phyloP scores from a whole-genome alignment of 2,888 invertebrate species.

The Lydus trimaculatus region DNA sequence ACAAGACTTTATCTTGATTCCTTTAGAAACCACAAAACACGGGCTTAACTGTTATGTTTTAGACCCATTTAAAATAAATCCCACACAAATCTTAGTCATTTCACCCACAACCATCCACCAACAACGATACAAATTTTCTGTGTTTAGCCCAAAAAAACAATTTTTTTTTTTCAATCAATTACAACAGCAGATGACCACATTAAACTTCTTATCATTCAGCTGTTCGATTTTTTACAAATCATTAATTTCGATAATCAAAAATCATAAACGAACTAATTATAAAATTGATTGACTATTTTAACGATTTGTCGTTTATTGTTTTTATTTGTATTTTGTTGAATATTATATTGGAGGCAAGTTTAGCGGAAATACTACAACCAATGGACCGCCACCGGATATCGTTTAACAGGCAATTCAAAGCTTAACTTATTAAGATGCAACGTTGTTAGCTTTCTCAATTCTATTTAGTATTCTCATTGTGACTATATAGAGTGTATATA shows the following conservation, averaged over 20 bases:
- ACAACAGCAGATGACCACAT: neutral
- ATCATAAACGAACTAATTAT: neutral
- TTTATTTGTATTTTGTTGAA: neutral
- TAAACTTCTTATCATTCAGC: neutral
- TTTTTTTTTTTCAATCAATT: slow-evolving; percentile 5
- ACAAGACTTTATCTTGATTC: slow-evolving; percentile 15
- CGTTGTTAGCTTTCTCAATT: slow-evolving; percentile 39
- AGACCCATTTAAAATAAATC: slow-evolving; percentile 29
- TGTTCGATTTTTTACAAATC: slow-evolving; percentile 2
- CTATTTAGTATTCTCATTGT: slow-evolving; percentile 48
- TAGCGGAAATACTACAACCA: slow-evolving; percentile 6
- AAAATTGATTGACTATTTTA: neutral
- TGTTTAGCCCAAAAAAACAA: too few relatives aligned
- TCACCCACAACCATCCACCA: slow-evolving; percentile 22
- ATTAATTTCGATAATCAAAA: neutral
- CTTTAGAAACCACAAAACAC: slow-evolving; percentile 31
- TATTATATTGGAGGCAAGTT: neutral
- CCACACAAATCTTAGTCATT: slow-evolving; percentile 23
- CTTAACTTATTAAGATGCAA: slow-evolving; percentile 50
- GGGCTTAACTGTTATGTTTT: slow-evolving; percentile 29
- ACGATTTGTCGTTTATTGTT: neutral
- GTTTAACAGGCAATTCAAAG: slow-evolving; percentile 51
- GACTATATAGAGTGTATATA: slow-evolving; percentile 39
- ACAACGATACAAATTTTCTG: slow-evolving; percentile 13
- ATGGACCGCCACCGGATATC: slow-evolving; percentile 47